Evolutionary conservation across 2,888 invertebrate genomes (phyloP), one percentile per base, ranked within the genome.

Genomic region (Cylindroiulus punctatus): DNA sequence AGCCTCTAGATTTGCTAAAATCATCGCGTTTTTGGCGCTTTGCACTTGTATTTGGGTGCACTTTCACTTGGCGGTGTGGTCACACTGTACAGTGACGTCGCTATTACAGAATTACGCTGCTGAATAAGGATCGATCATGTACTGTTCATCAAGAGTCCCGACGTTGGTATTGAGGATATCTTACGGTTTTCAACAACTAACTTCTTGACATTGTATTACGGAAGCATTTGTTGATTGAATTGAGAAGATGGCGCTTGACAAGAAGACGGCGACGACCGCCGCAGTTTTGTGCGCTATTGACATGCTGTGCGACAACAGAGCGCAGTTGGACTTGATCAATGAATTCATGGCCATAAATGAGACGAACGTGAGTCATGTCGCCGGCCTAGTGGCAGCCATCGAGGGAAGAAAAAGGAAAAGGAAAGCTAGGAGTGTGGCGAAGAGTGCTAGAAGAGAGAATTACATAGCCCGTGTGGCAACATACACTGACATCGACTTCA

Each of bases 351-450:
- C 8, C 8, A 65, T 65, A 26, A 65, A 65, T 65, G 65, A 65
- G 26, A 65, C 65, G 12, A 65, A 65, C 26, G 65, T 65, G 26
- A 65, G 26, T 65, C 26, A 65, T 26, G 65, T 65, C 1, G 65
- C 65, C 26, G 65, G 65, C 26, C 26, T 65, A 10, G 65, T 65
- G 12, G 65, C 65, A 0, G 65, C 26, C 8, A 65, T 65, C 26
- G 65, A 65, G 26, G 65, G 65, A 65, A 65, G 65, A 65, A 65
- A 65, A n/a, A 65, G 65, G n/a, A 65, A 65, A 65, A 65, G 65
- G 12, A 65, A 65, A 26, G 12, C 26, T 26, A 65, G 65, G n/a
- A 65, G 65, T 12, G 65, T 65, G 26, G 26, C 65, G 26, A 65
- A 65, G 65, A 65, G 65, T 65, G 65, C 65, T 12, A 65, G 65